Percentiles rank a stretch among this genome's conserved stretches.
Evolutionary conservation across 2,113 vertebrate species (phyloP).

Genomic region (Camarhynchus parvulus): DNA sequence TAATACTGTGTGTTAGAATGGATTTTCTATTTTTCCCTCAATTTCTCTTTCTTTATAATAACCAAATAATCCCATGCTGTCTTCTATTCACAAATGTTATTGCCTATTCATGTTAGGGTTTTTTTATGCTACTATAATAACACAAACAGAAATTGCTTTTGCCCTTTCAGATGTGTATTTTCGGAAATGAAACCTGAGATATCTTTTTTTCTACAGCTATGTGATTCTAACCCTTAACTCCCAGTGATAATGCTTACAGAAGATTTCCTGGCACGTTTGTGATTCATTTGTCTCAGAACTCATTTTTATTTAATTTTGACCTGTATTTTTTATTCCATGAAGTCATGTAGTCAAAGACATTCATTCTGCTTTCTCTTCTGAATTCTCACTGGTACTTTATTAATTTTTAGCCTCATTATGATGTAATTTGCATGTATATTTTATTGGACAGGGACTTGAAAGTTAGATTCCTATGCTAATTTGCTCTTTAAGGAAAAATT

Average conservation of each 20-base stretch:
- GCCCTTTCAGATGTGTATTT: neutral
- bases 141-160: neutral
- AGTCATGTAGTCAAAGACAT: neutral
- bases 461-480: neutral
- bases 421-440: neutral
- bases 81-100: neutral
- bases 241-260: neutral
- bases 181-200: neutral
- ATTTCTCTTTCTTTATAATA: neutral
- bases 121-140: neutral
- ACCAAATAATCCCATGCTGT: neutral
- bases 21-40: neutral
- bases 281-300: neutral
- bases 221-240: neutral
- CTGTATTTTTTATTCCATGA: conserved; percentile 4
- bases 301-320: conserved; percentile 22
- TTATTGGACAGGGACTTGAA: neutral
- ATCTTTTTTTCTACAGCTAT: neutral
- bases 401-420: neutral
- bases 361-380: neutral
- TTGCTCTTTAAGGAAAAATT: neutral
- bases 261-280: neutral
- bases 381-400: neutral
- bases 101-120: neutral
- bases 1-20: neutral